phyloP scores from a whole-genome alignment of 2,888 invertebrate species.

The Loripinus fragilis region DNA sequence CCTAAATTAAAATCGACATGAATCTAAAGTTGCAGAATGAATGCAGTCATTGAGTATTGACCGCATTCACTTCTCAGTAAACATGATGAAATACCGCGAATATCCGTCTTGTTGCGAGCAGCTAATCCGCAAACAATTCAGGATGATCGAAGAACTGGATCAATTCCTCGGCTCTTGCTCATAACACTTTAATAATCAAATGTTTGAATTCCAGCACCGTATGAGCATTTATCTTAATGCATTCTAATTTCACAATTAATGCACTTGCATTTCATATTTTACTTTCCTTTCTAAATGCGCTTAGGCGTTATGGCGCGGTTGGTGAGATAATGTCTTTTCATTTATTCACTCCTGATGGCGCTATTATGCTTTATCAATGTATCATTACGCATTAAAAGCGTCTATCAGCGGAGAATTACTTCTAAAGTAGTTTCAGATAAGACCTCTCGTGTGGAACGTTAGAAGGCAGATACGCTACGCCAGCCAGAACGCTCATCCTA shows the following conservation, averaged over 20 bases:
- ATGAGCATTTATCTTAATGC: constrained; percentile 9
- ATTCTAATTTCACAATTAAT: constrained; percentile 15
- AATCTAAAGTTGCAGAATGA: not conserved
- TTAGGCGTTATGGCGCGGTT: not conserved
- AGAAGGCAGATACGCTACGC: constrained; percentile 2
- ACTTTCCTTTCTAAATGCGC: constrained; percentile 8
- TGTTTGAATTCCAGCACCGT: not conserved
- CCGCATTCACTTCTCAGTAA: not conserved
- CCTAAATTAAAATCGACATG: constrained; percentile 8
- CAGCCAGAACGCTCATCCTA: constrained; percentile 15
- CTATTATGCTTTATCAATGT: constrained; percentile 13
- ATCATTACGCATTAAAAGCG: constrained; percentile 8
- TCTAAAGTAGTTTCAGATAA: constrained; percentile 4
- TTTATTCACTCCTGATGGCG: not conserved
- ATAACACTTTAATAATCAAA: not conserved
- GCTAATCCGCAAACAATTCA: not conserved
- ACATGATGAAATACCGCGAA: not conserved
- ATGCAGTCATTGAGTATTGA: not conserved
- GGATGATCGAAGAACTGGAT: not conserved
- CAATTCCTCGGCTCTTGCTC: not conserved
- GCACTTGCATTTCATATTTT: constrained; percentile 7
- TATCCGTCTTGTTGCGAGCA: constrained; percentile 11
- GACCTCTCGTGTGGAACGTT: not conserved
- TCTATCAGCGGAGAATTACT: constrained; percentile 9
- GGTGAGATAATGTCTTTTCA: constrained; percentile 1